phyloP scores from a whole-genome alignment of 2,888 invertebrate species.

The Mesorhabditis sp. region DNA sequence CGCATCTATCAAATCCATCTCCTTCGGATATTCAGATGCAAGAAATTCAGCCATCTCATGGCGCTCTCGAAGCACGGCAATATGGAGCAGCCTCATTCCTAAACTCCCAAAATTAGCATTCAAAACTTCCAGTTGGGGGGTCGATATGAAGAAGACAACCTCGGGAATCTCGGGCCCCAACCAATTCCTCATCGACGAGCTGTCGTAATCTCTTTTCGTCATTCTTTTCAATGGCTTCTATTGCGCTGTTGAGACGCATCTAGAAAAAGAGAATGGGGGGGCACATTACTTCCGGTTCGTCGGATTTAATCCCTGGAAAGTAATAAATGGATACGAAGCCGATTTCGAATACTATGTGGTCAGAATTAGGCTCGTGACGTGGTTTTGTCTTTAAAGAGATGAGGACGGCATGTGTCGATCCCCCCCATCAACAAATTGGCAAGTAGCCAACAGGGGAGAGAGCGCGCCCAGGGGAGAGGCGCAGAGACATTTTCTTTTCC shows the following conservation, averaged over 20 bases:
- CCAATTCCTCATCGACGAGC: constrained; percentile 46
- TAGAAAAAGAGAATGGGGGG: constrained; percentile 16
- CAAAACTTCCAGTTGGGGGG: no score
- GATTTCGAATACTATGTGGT: no score
- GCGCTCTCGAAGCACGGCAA: constrained; percentile 49
- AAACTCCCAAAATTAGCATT: not conserved
- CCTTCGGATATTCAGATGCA: constrained; percentile 35
- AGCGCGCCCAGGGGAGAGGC: no score
- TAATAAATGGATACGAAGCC: no score
- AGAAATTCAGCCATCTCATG: constrained; percentile 53
- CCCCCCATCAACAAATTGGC: no score
- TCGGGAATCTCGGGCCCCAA: constrained; percentile 43
- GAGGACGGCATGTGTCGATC: no score
- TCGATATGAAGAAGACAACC: constrained; percentile 24
- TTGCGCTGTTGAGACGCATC: constrained; percentile 37
- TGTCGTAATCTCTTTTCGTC: constrained; percentile 39
- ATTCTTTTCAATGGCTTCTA: constrained; percentile 47
- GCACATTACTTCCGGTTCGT: no score
- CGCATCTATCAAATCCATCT: constrained; percentile 44
- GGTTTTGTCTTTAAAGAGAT: no score
- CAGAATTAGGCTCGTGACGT: no score
- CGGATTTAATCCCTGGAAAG: no score
- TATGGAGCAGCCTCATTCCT: constrained; percentile 46
- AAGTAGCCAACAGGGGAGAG: no score
- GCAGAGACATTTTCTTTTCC: no score